Evolutionary conservation across 2,888 invertebrate species (phyloP), one percentile per base, ranked within the genome.

Genomic region (Phymatocera aterrima): DNA sequence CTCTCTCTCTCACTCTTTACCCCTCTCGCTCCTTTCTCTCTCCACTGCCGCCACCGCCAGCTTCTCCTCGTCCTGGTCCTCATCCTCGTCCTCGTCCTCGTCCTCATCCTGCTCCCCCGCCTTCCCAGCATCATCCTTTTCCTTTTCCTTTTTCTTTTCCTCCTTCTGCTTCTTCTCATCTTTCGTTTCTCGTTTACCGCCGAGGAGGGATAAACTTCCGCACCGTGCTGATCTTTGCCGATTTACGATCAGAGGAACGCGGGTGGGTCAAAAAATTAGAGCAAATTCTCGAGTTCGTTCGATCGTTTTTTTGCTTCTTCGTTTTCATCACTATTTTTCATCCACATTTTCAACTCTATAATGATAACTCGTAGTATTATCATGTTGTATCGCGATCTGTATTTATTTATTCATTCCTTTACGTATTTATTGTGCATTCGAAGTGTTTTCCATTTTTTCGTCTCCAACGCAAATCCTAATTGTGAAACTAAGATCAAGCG

Each of bases 11-110:
- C 80, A 77, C 80, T 78, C 79, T 48, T 81, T 75, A 12, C 10
- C 37, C 28, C 48, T 72, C 43, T 43, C 51, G 40, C 4, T 40
- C 64, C 8, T 12, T 65, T 8, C 21, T 10, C n/a, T n/a, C 31
- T 21, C 48, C 37, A 28, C 77, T 57, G 18, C 80, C 80, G 81
- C n/a, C 54, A 1, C 54, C 54, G n/a, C 54, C 54, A 12, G 18
- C 80, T 82, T 79, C 81, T 77, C 78, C 79, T 80, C 81, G 78
- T 80, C 79, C n/a, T n/a, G 79, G 79, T 81, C 77, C 79, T 81
- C 24, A 21, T 24, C 60, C 28, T 8, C 60, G 24, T 24, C 8
- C 80, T 82, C 79, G 80, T 77, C 78, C 79, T 80, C 81, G 78
- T 80, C 79, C 79, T 46, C 79, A 79, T 81, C 77, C 79, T 81